Conservation (phyloP, 1,140 invertebrate species). For the Coenobita brevimanus region DNA sequence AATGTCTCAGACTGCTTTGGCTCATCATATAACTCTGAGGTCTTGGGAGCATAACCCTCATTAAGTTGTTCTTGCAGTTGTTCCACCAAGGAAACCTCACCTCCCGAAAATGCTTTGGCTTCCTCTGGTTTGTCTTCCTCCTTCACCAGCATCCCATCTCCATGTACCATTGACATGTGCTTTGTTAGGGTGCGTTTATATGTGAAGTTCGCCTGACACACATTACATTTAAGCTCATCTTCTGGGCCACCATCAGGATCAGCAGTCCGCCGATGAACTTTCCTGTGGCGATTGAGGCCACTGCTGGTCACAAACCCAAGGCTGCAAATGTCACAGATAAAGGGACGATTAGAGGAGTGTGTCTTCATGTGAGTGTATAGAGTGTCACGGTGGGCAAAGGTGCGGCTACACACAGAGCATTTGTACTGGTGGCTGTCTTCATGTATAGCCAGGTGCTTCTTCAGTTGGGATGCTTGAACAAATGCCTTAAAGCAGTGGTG, state of each 20-base stretch:
- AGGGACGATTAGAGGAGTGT: constrained; percentile 74
- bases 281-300: constrained; percentile 68
- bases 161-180: constrained; percentile 62
- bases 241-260: constrained; percentile 30
- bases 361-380: constrained; percentile 72
- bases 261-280: constrained; percentile 63
- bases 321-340: constrained; percentile 73
- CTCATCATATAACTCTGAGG: constrained; percentile 67
- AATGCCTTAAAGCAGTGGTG: constrained; percentile 62
- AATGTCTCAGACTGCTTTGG: constrained; percentile 65
- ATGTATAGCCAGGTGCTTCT: constrained; percentile 82
- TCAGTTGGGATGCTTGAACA: constrained; percentile 51
- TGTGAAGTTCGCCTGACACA: constrained; percentile 67
- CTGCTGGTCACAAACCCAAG: constrained; percentile 64
- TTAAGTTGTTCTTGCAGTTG: constrained; percentile 68
- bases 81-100: constrained; percentile 60
- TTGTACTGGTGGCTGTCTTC: constrained; percentile 97
- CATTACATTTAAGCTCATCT: constrained; percentile 57
- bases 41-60: constrained; percentile 69
- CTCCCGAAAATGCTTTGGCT: constrained; percentile 15
- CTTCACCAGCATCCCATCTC: constrained; percentile 34
- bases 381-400: constrained; percentile 71
- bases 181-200: constrained; percentile 61
- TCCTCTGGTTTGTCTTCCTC: constrained; percentile 35
- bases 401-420: constrained; percentile 87